These are phyloP conservation scores for Epirrhoe tristata DNA, from an alignment of 2,888 invertebrate species.

Conservation along the genomic window DNA sequence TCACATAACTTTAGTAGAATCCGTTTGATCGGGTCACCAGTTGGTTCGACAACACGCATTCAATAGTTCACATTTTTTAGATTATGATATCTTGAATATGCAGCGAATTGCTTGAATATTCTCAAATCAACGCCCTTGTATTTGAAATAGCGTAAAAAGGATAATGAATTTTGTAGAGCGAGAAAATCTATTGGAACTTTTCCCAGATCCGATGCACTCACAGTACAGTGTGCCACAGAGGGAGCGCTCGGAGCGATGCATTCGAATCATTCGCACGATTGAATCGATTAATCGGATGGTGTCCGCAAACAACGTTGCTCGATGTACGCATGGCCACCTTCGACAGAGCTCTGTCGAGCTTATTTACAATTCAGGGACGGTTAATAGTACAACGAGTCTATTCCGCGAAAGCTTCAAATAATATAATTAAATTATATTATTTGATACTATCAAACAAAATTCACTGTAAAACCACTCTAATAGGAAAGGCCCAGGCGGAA, in stretches of 20 bases:
- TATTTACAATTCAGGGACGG: slow-evolving; percentile 36
- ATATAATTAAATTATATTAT: no score
- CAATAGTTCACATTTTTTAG: not conserved
- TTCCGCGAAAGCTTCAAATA: not conserved
- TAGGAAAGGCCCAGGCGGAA: not conserved
- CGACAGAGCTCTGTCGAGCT: slow-evolving; percentile 26
- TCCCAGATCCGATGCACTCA: slow-evolving; percentile 21
- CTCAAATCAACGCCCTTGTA: slow-evolving; percentile 5
- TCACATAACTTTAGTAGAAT: no score
- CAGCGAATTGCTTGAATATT: not conserved
- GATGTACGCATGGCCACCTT: slow-evolving; percentile 57
- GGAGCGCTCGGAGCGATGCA: slow-evolving; percentile 51
- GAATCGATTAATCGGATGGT: slow-evolving; percentile 70
- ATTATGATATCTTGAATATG: no score
- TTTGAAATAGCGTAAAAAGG: slow-evolving; percentile 18
- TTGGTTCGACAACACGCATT: no score
- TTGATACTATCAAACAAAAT: no score
- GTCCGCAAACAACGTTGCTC: slow-evolving; percentile 62
- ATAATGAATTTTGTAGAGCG: slow-evolving; percentile 19
- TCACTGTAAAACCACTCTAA: not conserved
- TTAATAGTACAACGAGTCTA: slow-evolving; percentile 13
- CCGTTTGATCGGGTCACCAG: not conserved
- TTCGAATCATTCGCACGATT: slow-evolving; percentile 69
- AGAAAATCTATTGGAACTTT: slow-evolving; percentile 22
- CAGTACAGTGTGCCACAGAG: slow-evolving; percentile 25